Evolutionary conservation across 1,140 invertebrate species (phyloP), one percentile per base, ranked within the genome.

Genomic region (Thaumetopoea pityocampa): DNA sequence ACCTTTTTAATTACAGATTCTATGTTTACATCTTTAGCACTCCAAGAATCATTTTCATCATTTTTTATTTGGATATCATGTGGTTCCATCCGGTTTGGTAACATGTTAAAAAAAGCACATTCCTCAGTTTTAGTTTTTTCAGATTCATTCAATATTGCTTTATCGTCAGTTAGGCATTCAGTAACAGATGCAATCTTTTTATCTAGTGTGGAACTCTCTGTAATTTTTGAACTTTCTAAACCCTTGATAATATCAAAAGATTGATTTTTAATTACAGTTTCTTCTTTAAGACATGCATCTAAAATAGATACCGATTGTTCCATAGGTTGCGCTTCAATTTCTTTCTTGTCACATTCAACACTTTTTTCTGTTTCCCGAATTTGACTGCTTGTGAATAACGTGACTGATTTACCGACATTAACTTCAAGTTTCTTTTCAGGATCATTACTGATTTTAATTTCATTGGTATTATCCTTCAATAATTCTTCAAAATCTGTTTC

Each of bases 1-100:
- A 92, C 89, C 44, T 92, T 92, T 67, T 93, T 92, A 33, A 94
- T 93, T 7, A 94, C 92, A 15, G 91, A 92, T 49, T 93, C 92
- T 38, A 93, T 92, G 55, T 91, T 92, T 1, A 93, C 87, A 55
- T 93, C 91, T 72, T 93, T 93, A 1, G 90, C 89, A 11, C 90
- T 90, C 92, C 91, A 93, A 58, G 89, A 90, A 64, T 93, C 91
- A 62, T 88, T 92, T 57, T 93, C 92, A 48, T 92, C 91, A 47
- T 29, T 72, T 67, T 62, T 81, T 36, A 34, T 68, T 22, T 68
- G 64, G 23, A 43, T 65, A 38, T 53, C 54, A 43, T 15, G 49
- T 51, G 17, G 38, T 17, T 68, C 60, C 14, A 38, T 33, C 27
- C 48, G 27, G 23, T 46, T 45, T n/a, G 44, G 22, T 17, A 50